Percentiles rank a stretch among this genome's conserved stretches.
Conservation (phyloP, 1,140 invertebrate genomes). For the Gerris buenoi region DNA sequence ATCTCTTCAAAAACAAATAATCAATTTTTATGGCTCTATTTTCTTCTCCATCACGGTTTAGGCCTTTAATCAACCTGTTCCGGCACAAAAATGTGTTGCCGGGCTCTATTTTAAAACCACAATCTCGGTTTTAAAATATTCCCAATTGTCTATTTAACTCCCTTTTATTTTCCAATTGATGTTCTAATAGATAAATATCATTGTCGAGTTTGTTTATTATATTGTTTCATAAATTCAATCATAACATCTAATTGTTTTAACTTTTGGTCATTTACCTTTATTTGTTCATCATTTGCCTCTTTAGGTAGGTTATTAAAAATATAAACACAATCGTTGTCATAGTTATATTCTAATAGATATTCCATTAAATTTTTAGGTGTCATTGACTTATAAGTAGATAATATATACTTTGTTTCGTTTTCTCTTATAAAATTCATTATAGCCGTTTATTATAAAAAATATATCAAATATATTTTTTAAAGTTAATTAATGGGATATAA, state of each 20-base stretch:
- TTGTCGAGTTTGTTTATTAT: not conserved
- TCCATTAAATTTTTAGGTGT: not conserved
- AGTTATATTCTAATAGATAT: not conserved
- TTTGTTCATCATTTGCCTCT: not conserved
- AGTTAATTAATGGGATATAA: not conserved
- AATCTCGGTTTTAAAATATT: not conserved
- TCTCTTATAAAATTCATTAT: not conserved
- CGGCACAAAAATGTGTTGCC: not conserved
- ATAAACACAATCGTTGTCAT: not conserved
- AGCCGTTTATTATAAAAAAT: not conserved
- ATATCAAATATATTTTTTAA: not conserved
- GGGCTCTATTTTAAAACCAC: not conserved
- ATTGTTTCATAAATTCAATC: not conserved
- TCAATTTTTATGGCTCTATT: not conserved
- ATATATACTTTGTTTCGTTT: not conserved
- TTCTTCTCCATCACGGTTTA: not conserved
- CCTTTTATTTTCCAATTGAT: not conserved
- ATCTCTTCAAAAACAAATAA: not conserved
- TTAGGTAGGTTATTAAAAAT: not conserved
- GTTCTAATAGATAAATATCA: not conserved
- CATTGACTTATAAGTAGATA: not conserved
- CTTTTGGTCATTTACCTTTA: not conserved
- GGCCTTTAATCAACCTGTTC: not conserved
- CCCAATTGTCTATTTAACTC: not conserved
- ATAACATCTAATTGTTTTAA: not conserved